phyloP scores from a whole-genome alignment of 2,888 invertebrate genomes.

The Luperina nickerlii region DNA sequence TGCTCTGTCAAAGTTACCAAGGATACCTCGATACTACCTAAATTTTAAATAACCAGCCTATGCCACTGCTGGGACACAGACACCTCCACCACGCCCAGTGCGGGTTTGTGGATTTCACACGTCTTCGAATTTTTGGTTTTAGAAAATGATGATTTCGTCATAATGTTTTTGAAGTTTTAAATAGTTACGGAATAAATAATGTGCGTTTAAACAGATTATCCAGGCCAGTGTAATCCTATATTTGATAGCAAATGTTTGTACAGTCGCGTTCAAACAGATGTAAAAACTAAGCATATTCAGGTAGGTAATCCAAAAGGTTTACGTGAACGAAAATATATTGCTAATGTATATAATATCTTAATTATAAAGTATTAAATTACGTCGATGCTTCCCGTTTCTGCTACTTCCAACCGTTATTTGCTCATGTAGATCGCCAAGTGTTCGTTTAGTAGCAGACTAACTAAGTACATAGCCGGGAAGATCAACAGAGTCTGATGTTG shows the following conservation, averaged over 20 bases:
- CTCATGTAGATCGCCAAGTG: background rate
- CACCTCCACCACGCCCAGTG: background rate
- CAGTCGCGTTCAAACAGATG: background rate
- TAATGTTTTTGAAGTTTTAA: background rate
- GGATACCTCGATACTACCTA: background rate
- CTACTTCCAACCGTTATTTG: background rate
- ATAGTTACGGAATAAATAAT: background rate
- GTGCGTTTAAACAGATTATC: background rate
- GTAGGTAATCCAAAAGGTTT: background rate
- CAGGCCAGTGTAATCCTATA: background rate
- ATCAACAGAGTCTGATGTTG: background rate
- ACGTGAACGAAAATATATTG: background rate
- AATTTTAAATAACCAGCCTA: background rate
- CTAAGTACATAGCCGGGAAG: background rate
- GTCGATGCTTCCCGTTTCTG: background rate
- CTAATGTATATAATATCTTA: background rate
- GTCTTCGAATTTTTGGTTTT: background rate
- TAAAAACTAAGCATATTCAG: background rate
- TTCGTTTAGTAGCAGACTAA: background rate
- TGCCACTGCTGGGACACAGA: background rate
- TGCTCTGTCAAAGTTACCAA: background rate
- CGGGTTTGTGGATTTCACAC: background rate
- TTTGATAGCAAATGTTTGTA: conserved; percentile 16
- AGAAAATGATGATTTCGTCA: background rate
- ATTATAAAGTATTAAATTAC: background rate